A percentile compares a stretch with the other conserved stretches of the same genome.
phyloP scores from a whole-genome alignment of 2,888 invertebrate genomes.

The Schizaphis graminum region DNA sequence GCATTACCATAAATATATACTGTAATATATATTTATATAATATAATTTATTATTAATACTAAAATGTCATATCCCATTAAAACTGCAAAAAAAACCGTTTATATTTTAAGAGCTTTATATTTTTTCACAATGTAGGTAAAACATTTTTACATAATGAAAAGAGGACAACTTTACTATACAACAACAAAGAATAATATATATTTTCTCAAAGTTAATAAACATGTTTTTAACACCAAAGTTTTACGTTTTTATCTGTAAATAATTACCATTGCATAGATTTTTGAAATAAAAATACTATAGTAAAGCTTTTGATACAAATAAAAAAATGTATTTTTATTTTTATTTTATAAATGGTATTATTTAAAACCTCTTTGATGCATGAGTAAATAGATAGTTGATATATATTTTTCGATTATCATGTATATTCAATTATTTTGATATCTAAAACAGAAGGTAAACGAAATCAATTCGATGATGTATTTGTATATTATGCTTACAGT shows the following conservation, averaged over 20 bases:
- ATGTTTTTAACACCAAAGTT: constrained; percentile 43
- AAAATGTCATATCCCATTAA: constrained; percentile 50
- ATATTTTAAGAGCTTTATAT: constrained; percentile 59
- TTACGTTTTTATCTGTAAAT: constrained; percentile 20
- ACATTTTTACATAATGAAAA: constrained; percentile 59
- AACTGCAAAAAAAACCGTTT: constrained; percentile 26
- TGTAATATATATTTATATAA: constrained; percentile 26
- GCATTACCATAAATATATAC: constrained; percentile 50
- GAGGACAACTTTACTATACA: constrained; percentile 17
- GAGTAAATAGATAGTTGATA: not conserved
- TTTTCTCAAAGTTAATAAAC: constrained; percentile 46
- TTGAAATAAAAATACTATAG: not conserved
- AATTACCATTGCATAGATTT: constrained; percentile 40
- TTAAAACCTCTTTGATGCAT: not conserved
- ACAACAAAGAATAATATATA: constrained; percentile 17
- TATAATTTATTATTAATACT: constrained; percentile 57
- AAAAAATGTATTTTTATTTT: not conserved
- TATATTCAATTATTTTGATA: not conserved
- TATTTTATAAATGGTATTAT: not conserved
- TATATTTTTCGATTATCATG: constrained; percentile 14
- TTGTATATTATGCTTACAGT: not conserved
- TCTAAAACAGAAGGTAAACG: not conserved
- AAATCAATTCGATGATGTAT: not conserved
- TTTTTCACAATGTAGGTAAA: constrained; percentile 35
- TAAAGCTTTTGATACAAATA: not conserved